phyloP scores from a whole-genome alignment of 2,888 invertebrate species.

The Xylota segnis region DNA sequence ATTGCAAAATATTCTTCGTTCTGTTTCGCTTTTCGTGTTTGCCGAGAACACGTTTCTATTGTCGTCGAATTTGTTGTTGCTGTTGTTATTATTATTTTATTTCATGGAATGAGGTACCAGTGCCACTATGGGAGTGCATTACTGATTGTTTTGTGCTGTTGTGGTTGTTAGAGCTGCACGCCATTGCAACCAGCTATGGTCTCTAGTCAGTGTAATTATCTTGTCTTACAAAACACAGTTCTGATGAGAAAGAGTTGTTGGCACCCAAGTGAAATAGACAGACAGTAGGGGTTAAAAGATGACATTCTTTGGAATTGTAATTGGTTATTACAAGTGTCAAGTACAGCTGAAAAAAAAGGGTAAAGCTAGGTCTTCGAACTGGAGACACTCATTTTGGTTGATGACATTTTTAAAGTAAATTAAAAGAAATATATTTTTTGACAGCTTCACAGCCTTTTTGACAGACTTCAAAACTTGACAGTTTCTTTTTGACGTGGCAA shows the following conservation, averaged over 20 bases:
- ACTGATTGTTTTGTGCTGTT: conserved; percentile 42
- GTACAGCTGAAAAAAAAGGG: no score
- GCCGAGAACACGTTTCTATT: conserved; percentile 46
- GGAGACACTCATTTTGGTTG: no score
- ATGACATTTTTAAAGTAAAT: no score
- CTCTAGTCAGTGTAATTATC: conserved; percentile 36
- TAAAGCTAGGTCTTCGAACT: no score
- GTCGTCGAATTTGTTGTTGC: conserved; percentile 19
- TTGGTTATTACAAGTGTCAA: no score
- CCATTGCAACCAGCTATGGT: conserved; percentile 3
- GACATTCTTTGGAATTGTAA: no score
- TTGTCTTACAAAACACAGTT: conserved; percentile 45
- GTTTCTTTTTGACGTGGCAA: no score
- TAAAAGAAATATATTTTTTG: no score
- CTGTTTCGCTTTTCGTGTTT: conserved; percentile 10
- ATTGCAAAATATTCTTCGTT: conserved; percentile 57
- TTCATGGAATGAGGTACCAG: conserved; percentile 28
- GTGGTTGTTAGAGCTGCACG: conserved; percentile 36
- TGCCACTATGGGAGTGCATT: conserved; percentile 40
- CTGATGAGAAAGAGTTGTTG: conserved; percentile 17
- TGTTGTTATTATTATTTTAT: no score
- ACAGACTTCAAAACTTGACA: no score
- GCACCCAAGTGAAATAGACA: conserved; percentile 2
- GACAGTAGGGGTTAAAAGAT: conserved; percentile 12
- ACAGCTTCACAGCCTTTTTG: no score